These are phyloP conservation scores for Aeoliscus strigatus DNA, from an alignment of 2,797 vertebrate species.

Conservation along the genomic window DNA sequence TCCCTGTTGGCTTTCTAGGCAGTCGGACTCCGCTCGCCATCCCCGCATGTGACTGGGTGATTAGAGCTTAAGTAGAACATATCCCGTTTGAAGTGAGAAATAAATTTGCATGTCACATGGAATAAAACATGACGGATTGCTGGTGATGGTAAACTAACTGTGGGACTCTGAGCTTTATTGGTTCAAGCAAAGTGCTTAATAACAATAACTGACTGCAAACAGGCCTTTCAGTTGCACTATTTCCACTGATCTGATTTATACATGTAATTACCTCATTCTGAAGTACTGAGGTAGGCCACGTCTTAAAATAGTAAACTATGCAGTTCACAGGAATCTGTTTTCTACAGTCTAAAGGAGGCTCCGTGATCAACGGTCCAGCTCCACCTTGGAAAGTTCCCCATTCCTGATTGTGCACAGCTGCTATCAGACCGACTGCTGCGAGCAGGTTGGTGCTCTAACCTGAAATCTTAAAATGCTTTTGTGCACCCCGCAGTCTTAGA, in stretches of 20 bases:
- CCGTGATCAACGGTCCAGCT: not conserved
- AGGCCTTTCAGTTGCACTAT: not conserved
- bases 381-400: no score
- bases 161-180: constrained; percentile 13
- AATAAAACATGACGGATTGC: constrained; percentile 53
- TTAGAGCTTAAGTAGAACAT: constrained; percentile 33
- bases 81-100: constrained; percentile 42
- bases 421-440: constrained; percentile 7
- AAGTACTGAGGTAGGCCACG: no score
- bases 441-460: constrained; percentile 16
- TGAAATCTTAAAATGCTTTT: constrained; percentile 36
- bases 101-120: constrained; percentile 47
- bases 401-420: constrained; percentile 18
- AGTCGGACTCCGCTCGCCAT: constrained; percentile 13
- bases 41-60: constrained; percentile 20
- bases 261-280: no score
- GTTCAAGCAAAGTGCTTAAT: not conserved
- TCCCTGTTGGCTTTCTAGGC: constrained; percentile 36
- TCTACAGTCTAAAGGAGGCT: no score
- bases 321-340: no score
- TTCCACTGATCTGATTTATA: no score
- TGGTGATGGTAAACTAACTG: constrained; percentile 17
- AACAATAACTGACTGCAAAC: no score
- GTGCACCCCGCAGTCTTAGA: no score
- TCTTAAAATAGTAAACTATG: no score